Evolutionary conservation across 2,888 invertebrate genomes (phyloP), one percentile per base, ranked within the genome.

Genomic region (Asteroscopus sphinx): DNA sequence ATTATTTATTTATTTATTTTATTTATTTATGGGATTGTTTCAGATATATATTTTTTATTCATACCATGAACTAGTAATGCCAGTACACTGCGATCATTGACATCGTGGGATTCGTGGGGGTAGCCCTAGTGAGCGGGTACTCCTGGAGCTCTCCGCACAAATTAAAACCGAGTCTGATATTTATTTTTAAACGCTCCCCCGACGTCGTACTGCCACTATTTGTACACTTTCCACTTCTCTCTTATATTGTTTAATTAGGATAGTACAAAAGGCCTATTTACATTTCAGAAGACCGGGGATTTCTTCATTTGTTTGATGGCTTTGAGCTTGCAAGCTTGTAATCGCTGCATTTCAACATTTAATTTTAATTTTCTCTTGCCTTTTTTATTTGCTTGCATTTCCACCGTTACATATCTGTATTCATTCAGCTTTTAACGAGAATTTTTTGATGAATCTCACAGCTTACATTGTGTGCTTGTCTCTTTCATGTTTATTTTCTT

Each of bases 161-260:
- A 85, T 86, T 83, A 80, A 85, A 87, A 82, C 77, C 70, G 70
- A 76, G 78, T 79, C 77, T 80, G 75, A 86, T 86, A 84, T 84
- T 86, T 84, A 88, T 87, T 85, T 87, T 80, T 74, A 81, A 79
- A 77, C 68, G 68, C 67, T 68, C 76, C 65, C 72, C 68, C 63
- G 74, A 45, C 48, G 60, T 66, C 52, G 28, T 28, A 32, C 42
- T 35, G 49, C 53, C 60, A 73, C 71, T 73, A 70, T 72, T 65
- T 65, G 72, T 68, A 64, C 37, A 59, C 51, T 57, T 77, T 68
- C 66, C 54, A 61, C 55, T 53, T 54, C 51, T 45, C 68, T 62
- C 53, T 63, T 69, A 77, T 72, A 80, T 76, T 78, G 77, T 82
- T 85, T 83, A 83, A 85, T 86, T 82, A 82, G 81, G 76, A 80